Conservation (phyloP, 2,797 vertebrate species). For the Mallotus villosus region DNA sequence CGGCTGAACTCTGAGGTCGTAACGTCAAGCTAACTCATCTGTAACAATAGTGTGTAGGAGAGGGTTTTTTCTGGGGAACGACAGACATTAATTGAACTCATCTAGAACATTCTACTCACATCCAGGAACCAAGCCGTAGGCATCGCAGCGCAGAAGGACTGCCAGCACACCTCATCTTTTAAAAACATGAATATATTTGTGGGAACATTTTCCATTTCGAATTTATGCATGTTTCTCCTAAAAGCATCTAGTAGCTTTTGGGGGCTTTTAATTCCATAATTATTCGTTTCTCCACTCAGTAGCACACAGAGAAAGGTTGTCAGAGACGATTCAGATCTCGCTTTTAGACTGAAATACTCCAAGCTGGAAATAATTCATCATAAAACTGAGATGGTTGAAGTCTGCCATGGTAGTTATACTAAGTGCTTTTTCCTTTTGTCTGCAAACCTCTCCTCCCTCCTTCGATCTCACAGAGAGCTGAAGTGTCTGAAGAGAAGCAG, state of each 20-base stretch:
- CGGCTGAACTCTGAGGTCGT: conserved; percentile 16
- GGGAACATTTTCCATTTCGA: too few relatives aligned
- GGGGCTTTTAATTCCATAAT: conserved; percentile 47
- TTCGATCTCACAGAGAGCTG: conserved; percentile 30
- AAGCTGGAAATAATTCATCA: conserved; percentile 65
- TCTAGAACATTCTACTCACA: conserved; percentile 29
- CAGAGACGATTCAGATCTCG: conserved; percentile 56
- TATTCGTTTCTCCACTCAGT: conserved; percentile 7
- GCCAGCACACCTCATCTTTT: too few relatives aligned
- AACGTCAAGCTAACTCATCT: conserved; percentile 30
- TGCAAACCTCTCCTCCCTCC: conserved; percentile 13
- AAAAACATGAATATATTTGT: too few relatives aligned
- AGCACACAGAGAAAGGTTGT: conserved; percentile 45
- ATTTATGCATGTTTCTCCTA: neutral
- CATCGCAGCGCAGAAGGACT: too few relatives aligned
- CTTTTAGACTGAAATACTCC: conserved; percentile 51
- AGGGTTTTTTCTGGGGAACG: conserved; percentile 9
- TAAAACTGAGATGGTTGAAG: conserved; percentile 52
- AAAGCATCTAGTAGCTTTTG: conserved; percentile 35
- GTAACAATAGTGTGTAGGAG: conserved; percentile 24
- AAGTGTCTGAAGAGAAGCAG: conserved; percentile 29
- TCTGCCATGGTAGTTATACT: conserved; percentile 49
- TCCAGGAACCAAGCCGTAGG: neutral
- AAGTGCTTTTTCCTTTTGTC: conserved; percentile 58
- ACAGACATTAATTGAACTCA: conserved; percentile 24